Conservation (phyloP, 1,140 invertebrate genomes). For the Pemphigus obesinymphae region DNA sequence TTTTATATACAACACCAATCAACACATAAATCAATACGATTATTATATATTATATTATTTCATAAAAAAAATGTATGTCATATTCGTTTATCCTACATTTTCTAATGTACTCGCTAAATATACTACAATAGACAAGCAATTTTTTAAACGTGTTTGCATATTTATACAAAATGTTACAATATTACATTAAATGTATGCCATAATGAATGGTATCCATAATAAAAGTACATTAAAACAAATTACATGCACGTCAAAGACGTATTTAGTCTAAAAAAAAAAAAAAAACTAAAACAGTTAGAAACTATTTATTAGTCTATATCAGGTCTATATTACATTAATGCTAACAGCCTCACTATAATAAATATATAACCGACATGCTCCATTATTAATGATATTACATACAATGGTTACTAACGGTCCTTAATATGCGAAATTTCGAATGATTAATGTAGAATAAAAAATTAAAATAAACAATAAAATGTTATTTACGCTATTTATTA, state of each 20-base stretch:
- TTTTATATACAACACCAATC: no score
- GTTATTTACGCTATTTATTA: neutral
- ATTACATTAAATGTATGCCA: neutral
- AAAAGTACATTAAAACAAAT: neutral
- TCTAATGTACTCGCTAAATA: no score
- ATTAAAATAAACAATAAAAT: neutral
- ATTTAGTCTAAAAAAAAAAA: neutral
- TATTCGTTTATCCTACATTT: no score
- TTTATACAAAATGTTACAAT: neutral
- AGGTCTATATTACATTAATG: neutral
- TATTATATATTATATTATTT: no score
- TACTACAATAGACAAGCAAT: neutral
- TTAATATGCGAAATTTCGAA: neutral
- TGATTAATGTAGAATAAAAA: neutral
- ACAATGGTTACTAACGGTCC: neutral
- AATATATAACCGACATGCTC: neutral
- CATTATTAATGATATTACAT: neutral
- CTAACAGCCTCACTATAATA: no score
- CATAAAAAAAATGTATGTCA: no score
- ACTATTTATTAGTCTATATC: neutral
- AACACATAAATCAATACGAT: no score
- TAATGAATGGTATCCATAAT: neutral
- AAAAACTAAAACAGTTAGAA: neutral
- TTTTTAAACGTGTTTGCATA: neutral
- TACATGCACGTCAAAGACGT: neutral